Evolutionary conservation across 2,113 vertebrate genomes (phyloP).

Genomic region (Nibea albiflora): DNA sequence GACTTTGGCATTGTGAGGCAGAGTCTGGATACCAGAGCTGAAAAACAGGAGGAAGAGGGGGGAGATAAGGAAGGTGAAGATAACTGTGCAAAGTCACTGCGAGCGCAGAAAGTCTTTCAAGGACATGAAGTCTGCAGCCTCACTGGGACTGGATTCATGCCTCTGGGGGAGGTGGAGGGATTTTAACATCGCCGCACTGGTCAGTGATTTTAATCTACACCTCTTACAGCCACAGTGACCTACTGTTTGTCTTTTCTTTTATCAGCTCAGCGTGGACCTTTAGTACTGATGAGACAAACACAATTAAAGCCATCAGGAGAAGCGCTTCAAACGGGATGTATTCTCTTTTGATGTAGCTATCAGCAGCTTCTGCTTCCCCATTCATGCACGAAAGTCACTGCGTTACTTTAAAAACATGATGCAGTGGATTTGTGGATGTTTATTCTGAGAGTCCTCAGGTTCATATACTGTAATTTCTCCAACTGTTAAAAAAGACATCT

Average conservation of each 20-base stretch:
- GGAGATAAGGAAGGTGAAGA: not conserved
- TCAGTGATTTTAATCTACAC: not conserved
- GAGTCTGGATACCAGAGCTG: slow-evolving; percentile 96
- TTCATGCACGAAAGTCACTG: too few species aligned
- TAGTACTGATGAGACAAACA: too few species aligned
- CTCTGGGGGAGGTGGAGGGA: not conserved
- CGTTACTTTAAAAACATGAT: too few species aligned
- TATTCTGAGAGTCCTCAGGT: too few species aligned
- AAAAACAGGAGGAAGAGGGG: not conserved
- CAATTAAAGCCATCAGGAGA: too few species aligned
- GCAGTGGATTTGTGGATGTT: too few species aligned
- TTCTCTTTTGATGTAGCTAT: too few species aligned
- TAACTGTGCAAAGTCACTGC: not conserved
- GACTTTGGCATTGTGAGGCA: slow-evolving; percentile 98
- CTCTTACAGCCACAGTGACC: not conserved
- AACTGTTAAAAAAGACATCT: too few species aligned
- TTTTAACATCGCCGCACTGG: not conserved
- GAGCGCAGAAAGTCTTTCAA: not conserved
- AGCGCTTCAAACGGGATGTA: too few species aligned
- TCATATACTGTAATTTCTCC: too few species aligned
- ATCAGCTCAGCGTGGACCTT: not conserved
- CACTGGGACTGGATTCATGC: not conserved
- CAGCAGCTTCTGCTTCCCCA: too few species aligned
- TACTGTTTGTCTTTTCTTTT: not conserved
- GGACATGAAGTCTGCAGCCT: not conserved